Base-by-base conservation (phyloP, 1,140 invertebrate species). In the Belonocnema kinseyi region DNA sequence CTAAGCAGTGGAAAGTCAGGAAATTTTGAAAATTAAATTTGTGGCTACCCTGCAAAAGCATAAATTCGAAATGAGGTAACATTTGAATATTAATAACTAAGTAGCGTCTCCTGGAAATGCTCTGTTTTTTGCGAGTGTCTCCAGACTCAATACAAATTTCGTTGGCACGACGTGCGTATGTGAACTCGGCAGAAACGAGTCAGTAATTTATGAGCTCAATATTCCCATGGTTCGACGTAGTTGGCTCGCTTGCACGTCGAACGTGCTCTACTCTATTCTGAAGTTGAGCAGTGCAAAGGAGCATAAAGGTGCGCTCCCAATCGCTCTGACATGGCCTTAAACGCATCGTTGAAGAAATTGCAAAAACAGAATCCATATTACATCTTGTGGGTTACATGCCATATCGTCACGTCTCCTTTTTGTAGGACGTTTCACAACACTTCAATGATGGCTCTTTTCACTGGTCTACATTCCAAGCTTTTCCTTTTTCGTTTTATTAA, bases 141-240 rank as follows among this genome's bases (percentile, higher is more conserved):
- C 58, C 58, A 66, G 58, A 33, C 58, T 66, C 21, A 66, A 66
- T 66, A 26, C 26, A 26, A 66, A 66, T 66, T 66, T 13, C 58
- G 58, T 66, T 61, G 26, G 26, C 58, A 66, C 58, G 40, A 33
- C 58, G 58, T 66, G 54, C 54, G 58, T 66, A 66, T 58, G 26
- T 66, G 26, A 66, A 66, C 58, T 66, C 58, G 58, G 58, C 40
- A 66, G 26, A 66, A 66, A 66, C 58, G 58, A 66, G 58, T 66
- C 58, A 33, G 58, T 66, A 66, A 66, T 66, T 66, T 66, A 66
- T 66, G 58, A 66, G 58, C 58, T 66, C 58, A 66, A 66, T 66
- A 66, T 66, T 66, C 58, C 21, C 58, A 66, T 66, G 21, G 58
- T 66, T 66, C 58, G 58, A 66, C 58, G 58, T 14, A 2, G 26